Evolutionary conservation across 2,113 vertebrate species (phyloP).

Genomic region (Leuciscus idus): DNA sequence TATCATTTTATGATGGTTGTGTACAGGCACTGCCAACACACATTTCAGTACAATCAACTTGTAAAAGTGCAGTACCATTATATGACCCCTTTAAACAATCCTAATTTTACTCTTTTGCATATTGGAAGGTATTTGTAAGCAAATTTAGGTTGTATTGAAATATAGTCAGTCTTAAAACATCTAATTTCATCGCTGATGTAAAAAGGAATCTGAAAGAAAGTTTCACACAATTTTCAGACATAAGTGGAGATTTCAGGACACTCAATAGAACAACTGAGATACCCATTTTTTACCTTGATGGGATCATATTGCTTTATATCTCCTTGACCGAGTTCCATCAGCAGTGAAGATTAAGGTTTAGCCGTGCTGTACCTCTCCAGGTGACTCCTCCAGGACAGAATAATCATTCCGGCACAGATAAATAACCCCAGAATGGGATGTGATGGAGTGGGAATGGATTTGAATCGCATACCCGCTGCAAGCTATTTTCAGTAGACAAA

Average conservation of each 20-base stretch:
- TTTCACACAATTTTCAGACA: not conserved
- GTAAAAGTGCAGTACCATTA: too few relatives aligned
- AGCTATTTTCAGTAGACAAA: constrained; percentile 24
- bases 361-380: constrained; percentile 5
- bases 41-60: too few relatives aligned
- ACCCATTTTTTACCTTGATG: constrained; percentile 12
- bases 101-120: not conserved
- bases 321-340: constrained; percentile 40
- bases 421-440: constrained; percentile 22
- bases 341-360: constrained; percentile 24
- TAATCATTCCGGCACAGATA: constrained; percentile 17
- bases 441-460: not conserved
- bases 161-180: not conserved
- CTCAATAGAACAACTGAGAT: not conserved
- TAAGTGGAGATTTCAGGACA: constrained; percentile 3
- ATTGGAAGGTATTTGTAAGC: not conserved
- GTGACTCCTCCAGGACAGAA: constrained; percentile 37
- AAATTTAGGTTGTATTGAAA: not conserved
- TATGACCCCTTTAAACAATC: too few relatives aligned
- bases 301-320: constrained; percentile 5
- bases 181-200: not conserved
- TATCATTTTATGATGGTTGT: too few relatives aligned
- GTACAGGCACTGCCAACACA: too few relatives aligned
- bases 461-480: not conserved
- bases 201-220: constrained; percentile 8